Evolutionary conservation across 2,888 invertebrate genomes (phyloP), one percentile per base, ranked within the genome.

Genomic region (Limnephilus rhombicus): DNA sequence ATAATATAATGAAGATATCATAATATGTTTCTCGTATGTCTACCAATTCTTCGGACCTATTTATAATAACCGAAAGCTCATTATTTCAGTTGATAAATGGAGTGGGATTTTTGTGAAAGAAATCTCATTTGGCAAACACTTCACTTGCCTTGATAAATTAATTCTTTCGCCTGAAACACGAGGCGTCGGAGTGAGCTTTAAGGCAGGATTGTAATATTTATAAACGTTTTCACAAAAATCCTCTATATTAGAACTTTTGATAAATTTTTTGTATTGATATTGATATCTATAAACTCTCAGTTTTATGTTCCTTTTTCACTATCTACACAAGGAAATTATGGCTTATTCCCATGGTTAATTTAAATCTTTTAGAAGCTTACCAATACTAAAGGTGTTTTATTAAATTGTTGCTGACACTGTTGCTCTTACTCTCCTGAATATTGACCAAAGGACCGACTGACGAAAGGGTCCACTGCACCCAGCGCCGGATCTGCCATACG

Each of bases 41-140:
- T 37, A n/a, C 11, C 24, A 37, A 37, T 83, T 18, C 83, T 18
- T 83, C 83, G 37, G 83, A 49, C 87, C 88, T 85, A 92, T 92
- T 92, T 91, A 91, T 90, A 91, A 91, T 91, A 89, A n/a, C 86
- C 91, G 83, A 91, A 90, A 92, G 85, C 92, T 92, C 92, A 93
- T 92, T 93, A 92, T 92, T 92, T 91, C 92, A 89, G 82, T 82
- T 92, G 92, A 93, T 93, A 93, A 92, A 93, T 93, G 92, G 90
- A 93, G 90, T 91, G 85, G 37, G 86, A 87, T 91, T 91, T 91
- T 91, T 92, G 83, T 68, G 85, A 85, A 89, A 49, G 87, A 93
- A 92, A 92, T 92, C 91, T 92, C 89, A 89, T 89, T 89, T 89
- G 81, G 89, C 89, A 45, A 81, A 89, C 45, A 45, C 89, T 81